Evolutionary conservation across 2,888 invertebrate species (phyloP).

Genomic region (Chorisops tibialis): DNA sequence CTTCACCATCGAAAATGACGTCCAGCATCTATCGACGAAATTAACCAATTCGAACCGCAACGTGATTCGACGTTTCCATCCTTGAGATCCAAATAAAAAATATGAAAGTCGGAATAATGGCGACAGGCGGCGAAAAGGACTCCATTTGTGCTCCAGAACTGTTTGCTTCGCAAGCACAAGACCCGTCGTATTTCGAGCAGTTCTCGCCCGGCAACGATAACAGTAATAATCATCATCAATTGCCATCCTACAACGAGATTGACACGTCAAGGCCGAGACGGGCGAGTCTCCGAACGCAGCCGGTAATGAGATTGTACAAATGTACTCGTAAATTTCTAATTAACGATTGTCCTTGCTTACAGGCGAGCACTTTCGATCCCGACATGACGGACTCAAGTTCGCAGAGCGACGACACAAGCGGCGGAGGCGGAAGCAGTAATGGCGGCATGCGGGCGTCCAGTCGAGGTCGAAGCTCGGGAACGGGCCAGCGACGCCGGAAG

Average conservation of each 20-base stretch:
- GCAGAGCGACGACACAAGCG: conserved; percentile 52
- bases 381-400: conserved; percentile 53
- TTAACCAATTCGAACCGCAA: too few species aligned
- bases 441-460: conserved; percentile 30
- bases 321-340: conserved; percentile 32
- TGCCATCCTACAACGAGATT: conserved; percentile 21
- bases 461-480: conserved; percentile 27
- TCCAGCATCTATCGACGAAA: too few species aligned
- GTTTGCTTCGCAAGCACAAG: conserved; percentile 18
- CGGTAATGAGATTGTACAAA: conserved; percentile 27
- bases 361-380: conserved; percentile 41
- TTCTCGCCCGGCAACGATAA: conserved; percentile 10
- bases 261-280: conserved; percentile 29
- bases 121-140: conserved; percentile 10
- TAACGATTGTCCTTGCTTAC: conserved; percentile 21
- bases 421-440: conserved; percentile 44
- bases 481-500: conserved; percentile 58
- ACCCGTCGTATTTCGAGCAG: conserved; percentile 16
- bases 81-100: conserved; percentile 2
- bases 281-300: conserved; percentile 26
- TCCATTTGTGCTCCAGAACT: conserved; percentile 16
- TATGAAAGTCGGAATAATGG: conserved; percentile 24
- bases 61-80: too few species aligned
- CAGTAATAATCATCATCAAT: too few species aligned
- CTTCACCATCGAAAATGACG: too few species aligned